phyloP scores from a whole-genome alignment of 2,888 invertebrate species.

The Stenoptilia bipunctidactyla region DNA sequence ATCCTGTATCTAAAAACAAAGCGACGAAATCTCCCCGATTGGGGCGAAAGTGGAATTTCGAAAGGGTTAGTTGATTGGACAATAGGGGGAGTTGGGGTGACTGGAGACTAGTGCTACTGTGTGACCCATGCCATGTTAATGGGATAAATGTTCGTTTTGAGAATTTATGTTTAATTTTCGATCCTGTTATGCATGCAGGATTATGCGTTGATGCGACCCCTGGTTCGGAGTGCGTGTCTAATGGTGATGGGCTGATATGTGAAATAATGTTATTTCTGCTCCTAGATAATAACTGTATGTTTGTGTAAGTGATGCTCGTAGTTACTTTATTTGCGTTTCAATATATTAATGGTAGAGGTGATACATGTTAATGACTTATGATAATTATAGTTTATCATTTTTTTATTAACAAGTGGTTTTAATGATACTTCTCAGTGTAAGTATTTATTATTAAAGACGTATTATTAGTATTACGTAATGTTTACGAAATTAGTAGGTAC shows the following conservation, averaged over 20 bases:
- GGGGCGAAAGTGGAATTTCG: slow-evolving; percentile 7
- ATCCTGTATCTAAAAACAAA: slow-evolving; percentile 14
- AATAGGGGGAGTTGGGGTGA: slow-evolving; percentile 35
- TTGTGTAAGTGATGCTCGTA: no score
- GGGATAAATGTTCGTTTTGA: slow-evolving; percentile 62
- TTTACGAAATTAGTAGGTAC: no score
- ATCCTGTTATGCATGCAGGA: slow-evolving; percentile 63
- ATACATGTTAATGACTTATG: no score
- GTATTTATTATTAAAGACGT: no score
- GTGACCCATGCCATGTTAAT: slow-evolving; percentile 64
- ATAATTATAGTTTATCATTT: no score
- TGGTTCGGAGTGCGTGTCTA: slow-evolving; percentile 35
- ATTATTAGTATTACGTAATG: no score
- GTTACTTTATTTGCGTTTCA: no score
- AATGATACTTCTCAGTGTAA: no score
- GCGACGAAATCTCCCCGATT: no score
- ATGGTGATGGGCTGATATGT: slow-evolving; percentile 48
- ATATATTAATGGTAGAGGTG: no score
- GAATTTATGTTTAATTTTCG: slow-evolving; percentile 71
- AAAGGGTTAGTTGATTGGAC: slow-evolving; percentile 64
- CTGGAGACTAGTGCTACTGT: slow-evolving; percentile 52
- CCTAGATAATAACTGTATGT: not conserved
- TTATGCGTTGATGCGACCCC: slow-evolving; percentile 45
- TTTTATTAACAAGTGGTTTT: no score
- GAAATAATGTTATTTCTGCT: slow-evolving; percentile 14